phyloP scores from a whole-genome alignment of 2,797 vertebrate species.

The Oreochromis mossambicus region DNA sequence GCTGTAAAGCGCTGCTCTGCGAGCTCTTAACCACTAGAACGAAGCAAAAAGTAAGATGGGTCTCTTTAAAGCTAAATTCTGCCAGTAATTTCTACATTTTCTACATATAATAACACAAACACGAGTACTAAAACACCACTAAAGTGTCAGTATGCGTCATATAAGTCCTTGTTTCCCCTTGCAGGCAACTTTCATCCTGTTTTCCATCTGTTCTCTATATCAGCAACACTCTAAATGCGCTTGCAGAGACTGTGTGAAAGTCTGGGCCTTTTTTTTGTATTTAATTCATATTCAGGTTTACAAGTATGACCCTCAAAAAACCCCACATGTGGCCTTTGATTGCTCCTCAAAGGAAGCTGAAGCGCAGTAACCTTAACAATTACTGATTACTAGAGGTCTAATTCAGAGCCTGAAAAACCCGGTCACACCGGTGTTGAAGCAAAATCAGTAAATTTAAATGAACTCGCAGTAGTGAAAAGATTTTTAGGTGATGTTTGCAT shows the following conservation, averaged over 20 bases:
- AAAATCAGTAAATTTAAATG: background rate
- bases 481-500: background rate
- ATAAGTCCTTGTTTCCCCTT: background rate
- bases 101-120: background rate
- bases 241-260: background rate
- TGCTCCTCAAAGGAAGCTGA: background rate
- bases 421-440: background rate
- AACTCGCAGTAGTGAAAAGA: background rate
- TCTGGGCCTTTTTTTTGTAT: background rate
- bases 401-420: background rate
- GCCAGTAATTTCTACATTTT: background rate
- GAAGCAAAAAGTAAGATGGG: background rate
- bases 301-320: background rate
- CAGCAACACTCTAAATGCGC: background rate
- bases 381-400: background rate
- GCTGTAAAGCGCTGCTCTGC: background rate
- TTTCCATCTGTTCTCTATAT: background rate
- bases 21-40: background rate
- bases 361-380: background rate
- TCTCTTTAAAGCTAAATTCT: background rate
- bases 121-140: background rate
- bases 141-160: background rate
- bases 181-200: background rate
- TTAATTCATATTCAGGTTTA: background rate
- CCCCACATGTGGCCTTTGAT: background rate